These are phyloP conservation scores for Metopolophium dirhodum DNA, from an alignment of 1,140 invertebrate genomes.

Conservation along the genomic window DNA sequence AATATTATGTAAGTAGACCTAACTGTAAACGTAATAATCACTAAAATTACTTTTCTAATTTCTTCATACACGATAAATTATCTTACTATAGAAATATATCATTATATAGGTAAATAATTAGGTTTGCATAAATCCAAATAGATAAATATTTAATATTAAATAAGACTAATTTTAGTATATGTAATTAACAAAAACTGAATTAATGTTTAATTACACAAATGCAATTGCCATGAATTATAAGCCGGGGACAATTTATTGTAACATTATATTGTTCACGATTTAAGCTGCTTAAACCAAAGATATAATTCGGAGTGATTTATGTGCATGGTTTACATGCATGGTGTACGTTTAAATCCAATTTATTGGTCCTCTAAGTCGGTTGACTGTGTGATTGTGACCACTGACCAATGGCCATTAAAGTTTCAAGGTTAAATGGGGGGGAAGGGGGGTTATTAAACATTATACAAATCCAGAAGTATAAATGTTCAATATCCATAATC, in stretches of 20 bases:
- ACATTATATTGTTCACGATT: not conserved
- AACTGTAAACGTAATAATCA: no score
- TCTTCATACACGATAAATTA: not conserved
- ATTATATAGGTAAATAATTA: not conserved
- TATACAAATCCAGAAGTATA: not conserved
- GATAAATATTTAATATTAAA: not conserved
- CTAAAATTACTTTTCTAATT: no score
- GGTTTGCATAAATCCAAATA: not conserved
- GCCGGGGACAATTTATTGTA: not conserved
- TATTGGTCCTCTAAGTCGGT: not conserved
- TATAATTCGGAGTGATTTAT: not conserved
- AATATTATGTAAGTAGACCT: no score
- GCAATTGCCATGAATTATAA: not conserved
- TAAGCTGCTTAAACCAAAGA: not conserved
- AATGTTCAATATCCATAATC: not conserved
- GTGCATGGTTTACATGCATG: not conserved
- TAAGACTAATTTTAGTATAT: not conserved
- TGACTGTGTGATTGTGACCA: not conserved
- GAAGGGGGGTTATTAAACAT: not conserved
- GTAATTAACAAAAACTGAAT: not conserved
- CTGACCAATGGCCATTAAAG: not conserved
- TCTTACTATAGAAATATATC: not conserved
- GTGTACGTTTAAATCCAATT: not conserved
- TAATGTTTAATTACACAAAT: not conserved
- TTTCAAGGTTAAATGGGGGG: not conserved